These are phyloP conservation scores for Girardinichthys multiradiatus DNA, from an alignment of 2,113 vertebrate genomes.

Conservation along the genomic window DNA sequence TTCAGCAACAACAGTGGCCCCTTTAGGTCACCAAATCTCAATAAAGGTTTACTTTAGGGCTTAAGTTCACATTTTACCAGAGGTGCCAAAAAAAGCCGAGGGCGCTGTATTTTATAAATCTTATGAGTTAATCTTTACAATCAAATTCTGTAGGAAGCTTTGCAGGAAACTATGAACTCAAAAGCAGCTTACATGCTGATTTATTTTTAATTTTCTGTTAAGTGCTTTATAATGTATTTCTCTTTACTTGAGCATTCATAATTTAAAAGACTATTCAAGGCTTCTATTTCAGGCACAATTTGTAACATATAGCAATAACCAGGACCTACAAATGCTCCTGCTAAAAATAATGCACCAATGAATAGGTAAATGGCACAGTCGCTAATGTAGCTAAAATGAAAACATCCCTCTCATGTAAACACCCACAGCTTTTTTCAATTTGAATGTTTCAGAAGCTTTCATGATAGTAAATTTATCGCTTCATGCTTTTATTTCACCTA, in stretches of 20 bases:
- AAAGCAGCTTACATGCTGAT: constrained; percentile 14
- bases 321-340: background rate
- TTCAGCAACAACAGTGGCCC: too few species aligned
- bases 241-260: constrained; percentile 20
- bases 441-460: constrained; percentile 15
- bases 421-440: constrained; percentile 8
- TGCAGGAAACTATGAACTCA: constrained; percentile 7
- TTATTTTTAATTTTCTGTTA: constrained; percentile 28
- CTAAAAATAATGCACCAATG: constrained; percentile 9
- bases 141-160: background rate
- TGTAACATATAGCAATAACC: background rate
- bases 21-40: too few species aligned
- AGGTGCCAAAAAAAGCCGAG: background rate
- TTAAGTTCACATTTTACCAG: too few species aligned
- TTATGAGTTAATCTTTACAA: background rate
- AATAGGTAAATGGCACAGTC: constrained; percentile 7
- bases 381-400: constrained; percentile 2
- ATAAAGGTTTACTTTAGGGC: too few species aligned
- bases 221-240: constrained; percentile 15
- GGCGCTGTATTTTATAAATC: background rate
- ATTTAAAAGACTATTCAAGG: constrained; percentile 11
- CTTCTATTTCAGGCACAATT: constrained; percentile 3
- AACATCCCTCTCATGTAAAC: background rate
- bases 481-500: constrained; percentile 19
- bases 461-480: constrained; percentile 31